Evolutionary conservation across 2,113 vertebrate species (phyloP).

Genomic region (Notarius quadriscutis): DNA sequence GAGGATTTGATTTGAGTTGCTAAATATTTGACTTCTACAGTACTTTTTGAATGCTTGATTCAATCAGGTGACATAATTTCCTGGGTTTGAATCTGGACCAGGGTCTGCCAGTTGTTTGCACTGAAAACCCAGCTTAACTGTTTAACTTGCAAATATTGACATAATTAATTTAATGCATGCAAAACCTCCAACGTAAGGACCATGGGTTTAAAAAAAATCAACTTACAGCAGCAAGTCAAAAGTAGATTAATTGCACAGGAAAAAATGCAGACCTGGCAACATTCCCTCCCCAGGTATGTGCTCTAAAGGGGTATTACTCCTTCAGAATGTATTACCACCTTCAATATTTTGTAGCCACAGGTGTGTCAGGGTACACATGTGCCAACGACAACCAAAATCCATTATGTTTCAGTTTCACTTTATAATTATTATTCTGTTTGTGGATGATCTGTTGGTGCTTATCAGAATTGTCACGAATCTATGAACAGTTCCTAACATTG

Average conservation of each 20-base stretch:
- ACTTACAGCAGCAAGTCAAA: constrained; percentile 18
- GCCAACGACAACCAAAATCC: too few relatives aligned
- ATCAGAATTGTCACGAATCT: too few relatives aligned
- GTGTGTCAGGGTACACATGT: background rate
- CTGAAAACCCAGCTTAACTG: background rate
- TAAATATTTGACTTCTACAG: too few relatives aligned
- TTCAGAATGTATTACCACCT: constrained; percentile 1
- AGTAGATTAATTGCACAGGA: constrained; percentile 11
- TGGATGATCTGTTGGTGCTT: too few relatives aligned
- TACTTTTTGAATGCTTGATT: too few relatives aligned
- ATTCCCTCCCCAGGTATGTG: background rate
- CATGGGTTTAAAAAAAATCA: background rate
- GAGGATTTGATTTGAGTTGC: too few relatives aligned
- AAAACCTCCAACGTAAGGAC: background rate
- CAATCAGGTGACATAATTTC: too few relatives aligned
- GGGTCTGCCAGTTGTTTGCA: background rate
- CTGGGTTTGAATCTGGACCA: too few relatives aligned
- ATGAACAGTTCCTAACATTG: too few relatives aligned
- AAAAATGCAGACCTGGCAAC: constrained; percentile 9
- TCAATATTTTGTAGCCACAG: background rate
- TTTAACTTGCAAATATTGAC: background rate
- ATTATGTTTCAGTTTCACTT: too few relatives aligned
- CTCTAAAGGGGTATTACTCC: background rate
- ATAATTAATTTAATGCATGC: background rate
- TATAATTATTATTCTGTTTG: too few relatives aligned